phyloP scores from a whole-genome alignment of 2,888 invertebrate genomes.

The Mesodorylaimus sp. region DNA sequence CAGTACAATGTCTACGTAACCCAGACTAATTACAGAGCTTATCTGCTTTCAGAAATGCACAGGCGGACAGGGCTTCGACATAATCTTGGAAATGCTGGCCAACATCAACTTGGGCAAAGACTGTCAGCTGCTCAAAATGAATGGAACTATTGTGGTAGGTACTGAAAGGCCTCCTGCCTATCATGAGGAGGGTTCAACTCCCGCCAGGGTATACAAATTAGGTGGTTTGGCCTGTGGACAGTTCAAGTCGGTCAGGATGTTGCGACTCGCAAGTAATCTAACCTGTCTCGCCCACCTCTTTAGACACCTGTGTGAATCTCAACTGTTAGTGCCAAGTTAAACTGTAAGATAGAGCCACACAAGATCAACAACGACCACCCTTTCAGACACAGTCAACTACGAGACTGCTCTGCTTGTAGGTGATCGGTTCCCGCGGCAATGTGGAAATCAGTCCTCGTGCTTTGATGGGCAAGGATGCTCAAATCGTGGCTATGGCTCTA shows the following conservation, averaged over 20 bases:
- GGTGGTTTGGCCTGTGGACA: not conserved
- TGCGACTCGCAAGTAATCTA: too few relatives aligned
- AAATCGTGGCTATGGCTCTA: constrained; percentile 30
- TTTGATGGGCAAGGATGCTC: constrained; percentile 33
- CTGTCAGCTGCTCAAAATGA: constrained; percentile 31
- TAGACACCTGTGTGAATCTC: not conserved
- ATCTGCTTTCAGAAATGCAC: not conserved
- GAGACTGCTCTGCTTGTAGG: constrained; percentile 17
- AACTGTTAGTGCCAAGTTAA: not conserved
- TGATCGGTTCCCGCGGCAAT: constrained; percentile 37
- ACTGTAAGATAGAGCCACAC: too few relatives aligned
- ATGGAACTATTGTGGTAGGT: constrained; percentile 36
- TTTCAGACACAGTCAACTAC: not conserved
- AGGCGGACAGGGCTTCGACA: constrained; percentile 28
- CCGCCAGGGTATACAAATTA: too few relatives aligned
- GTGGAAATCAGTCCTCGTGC: constrained; percentile 33
- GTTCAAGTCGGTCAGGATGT: too few relatives aligned
- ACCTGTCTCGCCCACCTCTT: too few relatives aligned
- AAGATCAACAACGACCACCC: too few relatives aligned
- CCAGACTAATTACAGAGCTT: not conserved
- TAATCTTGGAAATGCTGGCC: constrained; percentile 42
- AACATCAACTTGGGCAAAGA: constrained; percentile 40
- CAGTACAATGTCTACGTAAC: too few relatives aligned
- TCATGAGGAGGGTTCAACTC: too few relatives aligned
- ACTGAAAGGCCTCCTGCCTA: too few relatives aligned